These are phyloP conservation scores for Struthio camelus DNA, from an alignment of 2,113 vertebrate genomes.

Conservation along the genomic window DNA sequence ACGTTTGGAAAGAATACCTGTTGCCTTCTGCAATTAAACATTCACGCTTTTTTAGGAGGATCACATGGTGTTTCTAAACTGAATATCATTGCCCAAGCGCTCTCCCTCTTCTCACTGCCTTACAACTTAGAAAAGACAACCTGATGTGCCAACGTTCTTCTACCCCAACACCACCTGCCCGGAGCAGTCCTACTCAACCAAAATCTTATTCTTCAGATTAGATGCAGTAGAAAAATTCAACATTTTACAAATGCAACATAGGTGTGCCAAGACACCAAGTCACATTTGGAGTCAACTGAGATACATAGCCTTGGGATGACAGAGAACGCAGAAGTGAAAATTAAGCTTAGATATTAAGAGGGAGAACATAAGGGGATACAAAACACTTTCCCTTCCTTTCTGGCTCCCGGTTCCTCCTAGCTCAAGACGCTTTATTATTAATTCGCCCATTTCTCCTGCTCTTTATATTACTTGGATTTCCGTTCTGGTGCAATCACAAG, in stretches of 20 bases:
- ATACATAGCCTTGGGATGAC: background rate
- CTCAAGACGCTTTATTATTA: background rate
- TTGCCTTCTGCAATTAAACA: background rate
- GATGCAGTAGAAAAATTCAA: background rate
- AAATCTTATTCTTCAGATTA: background rate
- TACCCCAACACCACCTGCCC: background rate
- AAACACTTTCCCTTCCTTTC: background rate
- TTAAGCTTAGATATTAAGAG: background rate
- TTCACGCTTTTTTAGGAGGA: background rate
- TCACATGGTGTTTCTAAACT: background rate
- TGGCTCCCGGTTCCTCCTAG: background rate
- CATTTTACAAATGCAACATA: background rate
- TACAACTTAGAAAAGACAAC: background rate
- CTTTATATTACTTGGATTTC: background rate
- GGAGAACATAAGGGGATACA: background rate
- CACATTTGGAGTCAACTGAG: background rate
- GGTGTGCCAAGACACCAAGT: constrained; percentile 6
- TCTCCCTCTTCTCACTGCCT: constrained; percentile 2
- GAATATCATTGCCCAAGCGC: background rate
- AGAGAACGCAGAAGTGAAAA: background rate
- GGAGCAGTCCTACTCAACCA: background rate
- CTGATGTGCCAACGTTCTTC: background rate
- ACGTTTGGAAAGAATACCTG: background rate
- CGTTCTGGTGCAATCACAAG: background rate
- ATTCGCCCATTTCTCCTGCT: background rate